Evolutionary conservation across 2,888 invertebrate species (phyloP).

Genomic region (Koerneria pararmatus): DNA sequence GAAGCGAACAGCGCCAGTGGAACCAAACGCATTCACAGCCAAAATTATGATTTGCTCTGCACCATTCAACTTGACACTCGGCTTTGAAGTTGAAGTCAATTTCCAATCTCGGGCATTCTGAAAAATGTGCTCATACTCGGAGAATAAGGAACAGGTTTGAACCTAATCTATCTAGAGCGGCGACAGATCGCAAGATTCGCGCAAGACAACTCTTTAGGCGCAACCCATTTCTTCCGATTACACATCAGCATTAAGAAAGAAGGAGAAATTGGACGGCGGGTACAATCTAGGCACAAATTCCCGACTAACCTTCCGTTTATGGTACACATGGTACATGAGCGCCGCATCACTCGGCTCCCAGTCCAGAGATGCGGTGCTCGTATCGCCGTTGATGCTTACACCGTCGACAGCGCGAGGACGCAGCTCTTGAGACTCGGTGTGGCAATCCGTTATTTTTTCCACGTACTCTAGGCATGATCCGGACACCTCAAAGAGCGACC

Average conservation of each 20-base stretch:
- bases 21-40: background rate
- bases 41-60: background rate
- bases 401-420: background rate
- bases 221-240: background rate
- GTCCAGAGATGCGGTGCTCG: background rate
- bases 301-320: background rate
- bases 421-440: background rate
- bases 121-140: no score
- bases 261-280: no score
- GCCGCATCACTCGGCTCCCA: background rate
- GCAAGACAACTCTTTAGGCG: no score
- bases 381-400: background rate
- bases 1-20: background rate
- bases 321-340: background rate
- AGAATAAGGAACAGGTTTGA: no score
- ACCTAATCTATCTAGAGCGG: no score
- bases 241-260: no score
- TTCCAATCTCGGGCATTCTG: background rate
- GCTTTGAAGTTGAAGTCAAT: background rate
- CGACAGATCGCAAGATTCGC: no score
- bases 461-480: constrained; percentile 1
- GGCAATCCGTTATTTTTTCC: background rate
- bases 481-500: no score
- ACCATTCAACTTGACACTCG: background rate
- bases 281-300: no score